Base-by-base conservation (phyloP, 1,140 invertebrate species). In the Leptinotarsa lineolata region DNA sequence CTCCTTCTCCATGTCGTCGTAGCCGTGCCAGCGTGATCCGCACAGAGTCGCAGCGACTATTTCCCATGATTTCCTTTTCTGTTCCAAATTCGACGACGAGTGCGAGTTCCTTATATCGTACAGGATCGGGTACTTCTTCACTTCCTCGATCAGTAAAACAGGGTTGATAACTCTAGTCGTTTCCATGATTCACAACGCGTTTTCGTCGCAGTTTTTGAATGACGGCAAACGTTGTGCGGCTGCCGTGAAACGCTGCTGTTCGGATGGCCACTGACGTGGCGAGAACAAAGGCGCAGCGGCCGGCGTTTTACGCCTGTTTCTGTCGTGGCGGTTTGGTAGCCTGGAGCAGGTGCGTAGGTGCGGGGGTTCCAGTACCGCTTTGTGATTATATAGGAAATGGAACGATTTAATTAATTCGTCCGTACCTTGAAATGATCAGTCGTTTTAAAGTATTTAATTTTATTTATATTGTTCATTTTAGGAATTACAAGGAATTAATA, bases 91-190 rank as follows among this genome's bases (percentile, higher is more conserved):
- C 4, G 66, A 72, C 39, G 73, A 70, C 30, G 24, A 68, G 15
- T 45, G 67, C 30, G 63, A 39, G 21, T 54, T 39, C 39, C 59
- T 70, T 11, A 46, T 20, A 48, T 78, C 78, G 67, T 81, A 81
- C n/a, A 81, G 54, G 22, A 74, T 61, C 3, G 78, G 77, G n/a
- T 78, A 60, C 24, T 77, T 79, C 65, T 79, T 76, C 39, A 81
- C 77, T 74, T 81, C 79, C 44, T 78, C 72, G 12, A 79, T 79
- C 12, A 81, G 54, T 5, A 59, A 22, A 39, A 72, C 24, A 1
- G 76, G 44, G 67, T 78, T 71, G n/a, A 78, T 74, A 18, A 6
- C 71, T 54, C 66, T 70, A 45, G 58, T 54, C 5, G 22, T 54
- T 59, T 70, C 69, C 46, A 70, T 70, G 48, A 16, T 54, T 18